These are phyloP conservation scores for Archips xylosteana DNA, from an alignment of 2,888 invertebrate genomes.

Conservation along the genomic window DNA sequence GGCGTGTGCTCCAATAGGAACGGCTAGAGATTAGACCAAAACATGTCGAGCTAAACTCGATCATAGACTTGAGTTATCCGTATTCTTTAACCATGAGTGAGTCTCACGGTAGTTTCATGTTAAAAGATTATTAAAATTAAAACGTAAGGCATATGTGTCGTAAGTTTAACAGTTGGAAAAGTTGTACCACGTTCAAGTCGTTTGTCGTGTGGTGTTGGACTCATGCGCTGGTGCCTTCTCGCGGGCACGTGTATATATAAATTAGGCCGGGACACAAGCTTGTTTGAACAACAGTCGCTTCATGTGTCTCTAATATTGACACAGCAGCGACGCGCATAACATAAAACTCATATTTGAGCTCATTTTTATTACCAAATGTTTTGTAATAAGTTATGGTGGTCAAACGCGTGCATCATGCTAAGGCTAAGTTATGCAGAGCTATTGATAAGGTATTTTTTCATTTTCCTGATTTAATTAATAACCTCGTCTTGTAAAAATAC, in stretches of 20 bases:
- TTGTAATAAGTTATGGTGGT: constrained; percentile 6
- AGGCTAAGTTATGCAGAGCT: neutral
- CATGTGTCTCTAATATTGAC: constrained; percentile 68
- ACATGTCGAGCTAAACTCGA: too few relatives aligned
- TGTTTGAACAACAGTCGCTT: constrained; percentile 71
- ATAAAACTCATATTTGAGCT: constrained; percentile 61
- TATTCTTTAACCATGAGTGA: too few relatives aligned
- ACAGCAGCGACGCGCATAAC: constrained; percentile 61
- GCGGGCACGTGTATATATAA: constrained; percentile 63
- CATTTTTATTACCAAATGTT: constrained; percentile 62
- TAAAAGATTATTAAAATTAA: neutral
- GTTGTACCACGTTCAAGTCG: neutral
- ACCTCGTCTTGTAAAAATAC: too few relatives aligned
- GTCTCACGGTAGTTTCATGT: too few relatives aligned
- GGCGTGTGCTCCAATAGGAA: too few relatives aligned
- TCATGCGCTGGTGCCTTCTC: constrained; percentile 45
- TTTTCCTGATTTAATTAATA: too few relatives aligned
- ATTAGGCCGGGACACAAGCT: constrained; percentile 69
- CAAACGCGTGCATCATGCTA: constrained; percentile 4
- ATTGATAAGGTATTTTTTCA: neutral
- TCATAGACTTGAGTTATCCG: too few relatives aligned
- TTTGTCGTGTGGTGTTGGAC: constrained; percentile 16
- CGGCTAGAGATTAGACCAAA: too few relatives aligned
- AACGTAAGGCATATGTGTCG: neutral
- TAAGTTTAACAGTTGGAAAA: neutral